These are phyloP conservation scores for Oscheius onirici DNA, from an alignment of 2,888 invertebrate species.

Conservation along the genomic window DNA sequence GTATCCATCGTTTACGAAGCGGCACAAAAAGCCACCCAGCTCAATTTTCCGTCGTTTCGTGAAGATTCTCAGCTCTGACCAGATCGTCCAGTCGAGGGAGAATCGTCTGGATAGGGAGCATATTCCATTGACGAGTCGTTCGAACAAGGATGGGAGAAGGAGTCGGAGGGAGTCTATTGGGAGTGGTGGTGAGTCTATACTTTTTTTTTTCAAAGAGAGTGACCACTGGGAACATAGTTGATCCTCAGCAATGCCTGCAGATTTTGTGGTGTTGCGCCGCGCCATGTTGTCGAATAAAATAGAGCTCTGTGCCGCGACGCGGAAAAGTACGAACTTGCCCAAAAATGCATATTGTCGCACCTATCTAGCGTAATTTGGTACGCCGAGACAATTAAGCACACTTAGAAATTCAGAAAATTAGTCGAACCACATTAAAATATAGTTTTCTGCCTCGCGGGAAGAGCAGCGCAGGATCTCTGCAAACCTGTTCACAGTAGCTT, in stretches of 20 bases:
- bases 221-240: too few species aligned
- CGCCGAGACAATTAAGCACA: too few species aligned
- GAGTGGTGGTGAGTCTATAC: conserved; percentile 22
- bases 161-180: conserved; percentile 31
- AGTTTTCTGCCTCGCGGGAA: too few species aligned
- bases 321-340: too few species aligned
- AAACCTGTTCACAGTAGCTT: too few species aligned
- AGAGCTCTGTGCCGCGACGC: too few species aligned
- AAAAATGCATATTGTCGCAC: too few species aligned
- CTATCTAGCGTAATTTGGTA: too few species aligned
- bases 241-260: too few species aligned
- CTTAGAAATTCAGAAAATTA: too few species aligned
- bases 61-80: conserved; percentile 52
- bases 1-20: background rate
- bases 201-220: background rate
- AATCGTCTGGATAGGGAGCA: background rate
- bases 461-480: background rate
- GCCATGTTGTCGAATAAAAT: background rate
- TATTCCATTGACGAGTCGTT: conserved; percentile 23
- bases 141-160: conserved; percentile 24
- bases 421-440: too few species aligned
- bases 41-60: conserved; percentile 40
- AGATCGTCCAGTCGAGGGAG: conserved; percentile 39
- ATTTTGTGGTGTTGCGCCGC: too few species aligned
- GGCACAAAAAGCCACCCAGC: background rate